These are phyloP conservation scores for Sardinella longiceps DNA, from an alignment of 2,797 vertebrate genomes.

Conservation along the genomic window DNA sequence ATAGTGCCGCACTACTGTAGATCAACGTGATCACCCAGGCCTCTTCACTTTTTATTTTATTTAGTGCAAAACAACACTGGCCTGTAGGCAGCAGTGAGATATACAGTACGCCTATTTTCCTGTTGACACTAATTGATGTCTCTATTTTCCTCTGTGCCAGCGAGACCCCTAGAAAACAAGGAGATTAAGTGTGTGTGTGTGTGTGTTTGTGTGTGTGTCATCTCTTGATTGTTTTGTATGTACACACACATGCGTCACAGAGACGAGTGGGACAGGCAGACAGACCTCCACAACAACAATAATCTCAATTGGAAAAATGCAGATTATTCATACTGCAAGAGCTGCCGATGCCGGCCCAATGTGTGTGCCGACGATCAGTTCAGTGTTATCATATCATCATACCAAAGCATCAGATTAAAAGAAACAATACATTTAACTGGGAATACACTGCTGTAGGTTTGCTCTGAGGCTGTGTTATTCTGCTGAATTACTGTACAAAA, in stretches of 20 bases:
- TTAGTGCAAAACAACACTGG: not conserved
- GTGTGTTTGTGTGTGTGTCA: slow-evolving; percentile 1
- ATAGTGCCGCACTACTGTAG: no score
- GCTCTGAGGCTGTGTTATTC: no score
- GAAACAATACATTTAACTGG: not conserved
- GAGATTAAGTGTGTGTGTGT: slow-evolving; percentile 6
- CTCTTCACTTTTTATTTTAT: no score
- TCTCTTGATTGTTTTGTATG: not conserved
- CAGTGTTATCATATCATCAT: not conserved
- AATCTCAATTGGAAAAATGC: not conserved
- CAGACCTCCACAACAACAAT: not conserved
- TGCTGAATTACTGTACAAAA: not conserved
- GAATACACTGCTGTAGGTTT: not conserved
- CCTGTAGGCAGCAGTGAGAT: not conserved
- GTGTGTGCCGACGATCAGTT: not conserved
- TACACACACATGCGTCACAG: not conserved
- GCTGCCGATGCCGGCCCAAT: not conserved
- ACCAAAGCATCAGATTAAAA: not conserved
- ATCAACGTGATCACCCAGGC: no score
- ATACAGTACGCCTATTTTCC: not conserved
- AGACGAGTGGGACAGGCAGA: not conserved
- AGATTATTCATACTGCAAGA: slow-evolving; percentile 1
- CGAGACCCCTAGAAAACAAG: not conserved
- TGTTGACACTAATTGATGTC: not conserved
- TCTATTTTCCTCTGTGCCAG: not conserved